Conservation (phyloP, 2,888 invertebrate species). For the Scelioninae gen. 1 region DNA sequence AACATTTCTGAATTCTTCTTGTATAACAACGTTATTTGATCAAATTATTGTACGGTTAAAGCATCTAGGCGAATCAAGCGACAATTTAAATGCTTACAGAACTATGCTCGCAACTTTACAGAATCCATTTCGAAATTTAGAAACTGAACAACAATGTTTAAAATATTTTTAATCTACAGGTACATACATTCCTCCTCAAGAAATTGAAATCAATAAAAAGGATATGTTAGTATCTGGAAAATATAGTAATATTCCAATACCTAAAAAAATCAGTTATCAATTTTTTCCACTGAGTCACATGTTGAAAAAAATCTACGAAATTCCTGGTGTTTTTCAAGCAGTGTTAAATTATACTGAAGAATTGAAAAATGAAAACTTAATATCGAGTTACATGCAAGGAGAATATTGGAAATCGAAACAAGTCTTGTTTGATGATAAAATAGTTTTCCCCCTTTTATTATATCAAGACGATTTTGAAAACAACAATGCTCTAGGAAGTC, state of each 20-base stretch:
- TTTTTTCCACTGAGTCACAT: neutral
- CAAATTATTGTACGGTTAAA: neutral
- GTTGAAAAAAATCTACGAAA: neutral
- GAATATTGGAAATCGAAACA: neutral
- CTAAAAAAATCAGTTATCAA: neutral
- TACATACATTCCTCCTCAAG: neutral
- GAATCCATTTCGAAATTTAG: constrained; percentile 1
- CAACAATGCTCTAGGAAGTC: too few species aligned
- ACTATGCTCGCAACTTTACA: neutral
- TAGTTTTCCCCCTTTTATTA: too few species aligned
- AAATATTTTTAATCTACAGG: neutral
- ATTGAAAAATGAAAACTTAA: neutral
- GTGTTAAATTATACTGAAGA: neutral
- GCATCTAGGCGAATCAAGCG: neutral
- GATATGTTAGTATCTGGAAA: neutral
- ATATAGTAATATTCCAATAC: neutral
- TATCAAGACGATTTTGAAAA: too few species aligned
- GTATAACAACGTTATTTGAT: neutral
- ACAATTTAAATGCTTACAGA: neutral
- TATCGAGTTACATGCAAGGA: neutral
- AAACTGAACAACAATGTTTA: neutral
- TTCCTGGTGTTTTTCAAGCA: neutral
- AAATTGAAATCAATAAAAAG: neutral
- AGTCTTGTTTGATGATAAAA: neutral
- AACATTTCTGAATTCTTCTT: neutral